Conservation (phyloP, 2,113 vertebrate genomes). For the Rhegmatorhina hoffmannsi region DNA sequence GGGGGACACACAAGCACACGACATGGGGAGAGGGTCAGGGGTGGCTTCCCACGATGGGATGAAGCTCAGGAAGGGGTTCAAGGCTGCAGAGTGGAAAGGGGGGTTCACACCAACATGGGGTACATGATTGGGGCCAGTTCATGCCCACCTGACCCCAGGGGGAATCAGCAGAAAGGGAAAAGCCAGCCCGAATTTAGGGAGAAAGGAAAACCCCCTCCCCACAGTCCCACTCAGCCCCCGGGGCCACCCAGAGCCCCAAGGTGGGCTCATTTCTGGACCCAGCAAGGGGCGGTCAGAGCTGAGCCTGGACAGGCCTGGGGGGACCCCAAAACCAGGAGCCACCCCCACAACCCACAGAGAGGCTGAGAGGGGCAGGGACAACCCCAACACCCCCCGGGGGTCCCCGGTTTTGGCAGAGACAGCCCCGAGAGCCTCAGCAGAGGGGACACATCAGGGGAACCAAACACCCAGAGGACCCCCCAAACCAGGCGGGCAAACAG, state of each 20-base stretch:
- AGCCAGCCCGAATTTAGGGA: not conserved
- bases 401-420: not conserved
- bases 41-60: rapidly evolving
- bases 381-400: rapidly evolving
- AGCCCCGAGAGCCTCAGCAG: rapidly evolving
- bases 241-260: not conserved
- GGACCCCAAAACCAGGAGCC: rapidly evolving
- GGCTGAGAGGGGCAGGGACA: too few relatives aligned
- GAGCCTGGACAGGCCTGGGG: not conserved
- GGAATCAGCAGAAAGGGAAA: too few relatives aligned
- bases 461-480: rapidly evolving
- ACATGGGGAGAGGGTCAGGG: rapidly evolving
- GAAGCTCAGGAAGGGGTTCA: not conserved
- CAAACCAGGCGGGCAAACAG: rapidly evolving
- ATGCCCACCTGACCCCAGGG: not conserved
- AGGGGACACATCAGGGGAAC: too few relatives aligned
- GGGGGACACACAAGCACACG: not conserved
- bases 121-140: rapidly evolving
- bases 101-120: rapidly evolving
- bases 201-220: not conserved
- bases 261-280: not conserved
- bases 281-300: not conserved
- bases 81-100: not conserved
- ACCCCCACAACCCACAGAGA: not conserved
- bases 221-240: too few relatives aligned